Percentiles rank a stretch among this genome's conserved stretches.
Conservation (phyloP, 2,797 vertebrate species). For the Ispidina picta region DNA sequence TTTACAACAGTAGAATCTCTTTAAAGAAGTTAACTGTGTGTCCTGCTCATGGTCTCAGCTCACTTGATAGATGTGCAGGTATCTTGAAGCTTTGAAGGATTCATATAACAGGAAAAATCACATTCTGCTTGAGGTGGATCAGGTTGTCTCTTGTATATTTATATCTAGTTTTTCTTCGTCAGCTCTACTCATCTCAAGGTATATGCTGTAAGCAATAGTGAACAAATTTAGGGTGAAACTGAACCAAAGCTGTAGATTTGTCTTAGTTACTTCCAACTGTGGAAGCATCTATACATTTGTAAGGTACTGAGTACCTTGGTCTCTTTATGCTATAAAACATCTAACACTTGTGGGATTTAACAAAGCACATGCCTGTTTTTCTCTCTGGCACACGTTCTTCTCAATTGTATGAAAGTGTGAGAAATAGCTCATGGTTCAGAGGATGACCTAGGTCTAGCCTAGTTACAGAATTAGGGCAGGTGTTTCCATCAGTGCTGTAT, state of each 20-base stretch:
- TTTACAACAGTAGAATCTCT: not conserved
- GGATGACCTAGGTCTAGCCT: not conserved
- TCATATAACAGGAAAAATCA: not conserved
- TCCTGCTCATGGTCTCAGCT: not conserved
- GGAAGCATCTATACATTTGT: not conserved
- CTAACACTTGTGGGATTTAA: not conserved
- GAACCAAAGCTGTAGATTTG: not conserved
- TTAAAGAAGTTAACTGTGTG: not conserved
- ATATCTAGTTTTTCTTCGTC: not conserved
- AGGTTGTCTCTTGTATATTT: not conserved
- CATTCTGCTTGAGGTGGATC: not conserved
- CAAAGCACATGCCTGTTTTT: not conserved
- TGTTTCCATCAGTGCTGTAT: not conserved
- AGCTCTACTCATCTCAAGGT: not conserved
- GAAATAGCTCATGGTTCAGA: not conserved
- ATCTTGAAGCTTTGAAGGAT: not conserved
- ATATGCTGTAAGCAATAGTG: not conserved
- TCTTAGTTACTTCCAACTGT: not conserved
- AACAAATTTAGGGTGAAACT: not conserved
- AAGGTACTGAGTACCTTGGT: not conserved
- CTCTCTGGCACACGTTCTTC: not conserved
- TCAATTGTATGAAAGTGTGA: not conserved
- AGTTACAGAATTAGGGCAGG: not conserved
- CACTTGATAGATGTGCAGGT: not conserved
- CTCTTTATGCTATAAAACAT: not conserved